Conservation (phyloP, 2,797 vertebrate genomes). For the Schizothorax lantsangensis region DNA sequence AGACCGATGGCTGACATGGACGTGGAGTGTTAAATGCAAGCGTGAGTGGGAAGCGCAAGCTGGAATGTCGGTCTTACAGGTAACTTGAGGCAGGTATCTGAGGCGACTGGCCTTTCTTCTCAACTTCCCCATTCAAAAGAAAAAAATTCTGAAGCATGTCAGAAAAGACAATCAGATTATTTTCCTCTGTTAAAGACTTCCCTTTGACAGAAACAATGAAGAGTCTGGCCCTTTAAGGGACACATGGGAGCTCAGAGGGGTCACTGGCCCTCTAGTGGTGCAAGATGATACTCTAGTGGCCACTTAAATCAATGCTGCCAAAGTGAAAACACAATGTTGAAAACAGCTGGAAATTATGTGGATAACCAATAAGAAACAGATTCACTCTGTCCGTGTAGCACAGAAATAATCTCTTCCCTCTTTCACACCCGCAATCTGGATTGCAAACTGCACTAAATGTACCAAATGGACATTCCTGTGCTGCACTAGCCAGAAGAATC, state of each 20-base stretch:
- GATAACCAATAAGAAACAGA: background rate
- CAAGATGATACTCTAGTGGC: background rate
- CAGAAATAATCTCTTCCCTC: background rate
- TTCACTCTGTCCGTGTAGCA: background rate
- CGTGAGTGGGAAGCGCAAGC: background rate
- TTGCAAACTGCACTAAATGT: slow-evolving; percentile 63
- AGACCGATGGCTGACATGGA: background rate
- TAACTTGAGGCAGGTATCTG: slow-evolving; percentile 11
- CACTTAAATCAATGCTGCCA: background rate
- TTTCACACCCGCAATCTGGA: slow-evolving; percentile 59
- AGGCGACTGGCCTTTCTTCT: background rate
- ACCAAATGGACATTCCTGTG: slow-evolving; percentile 60
- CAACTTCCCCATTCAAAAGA: background rate
- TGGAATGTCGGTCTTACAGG: slow-evolving; percentile 25
- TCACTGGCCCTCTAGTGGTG: slow-evolving; percentile 33
- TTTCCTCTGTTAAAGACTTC: background rate
- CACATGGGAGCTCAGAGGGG: slow-evolving; percentile 7
- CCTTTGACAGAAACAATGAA: slow-evolving; percentile 12
- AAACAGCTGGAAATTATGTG: background rate
- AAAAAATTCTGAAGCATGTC: background rate
- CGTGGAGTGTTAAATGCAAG: background rate
- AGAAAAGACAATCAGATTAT: background rate
- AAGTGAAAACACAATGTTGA: background rate
- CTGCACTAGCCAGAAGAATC: slow-evolving; percentile 59
- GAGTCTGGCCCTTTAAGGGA: background rate